Evolutionary conservation across 2,113 vertebrate genomes (phyloP), one percentile per base, ranked within the genome.

Genomic region (Myrmecophaga tridactyla): DNA sequence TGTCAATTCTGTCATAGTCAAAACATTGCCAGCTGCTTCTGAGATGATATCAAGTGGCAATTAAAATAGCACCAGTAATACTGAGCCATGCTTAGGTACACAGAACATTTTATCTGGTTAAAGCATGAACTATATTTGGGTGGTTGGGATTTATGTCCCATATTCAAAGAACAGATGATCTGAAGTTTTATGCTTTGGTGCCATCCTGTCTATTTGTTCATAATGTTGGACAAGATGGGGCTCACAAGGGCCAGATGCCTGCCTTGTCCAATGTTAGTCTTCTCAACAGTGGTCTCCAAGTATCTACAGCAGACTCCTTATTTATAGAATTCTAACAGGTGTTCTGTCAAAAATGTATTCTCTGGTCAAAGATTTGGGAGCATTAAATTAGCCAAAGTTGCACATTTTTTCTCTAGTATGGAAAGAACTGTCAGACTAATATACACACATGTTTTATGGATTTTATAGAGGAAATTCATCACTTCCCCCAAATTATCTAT

Each of bases 31-130:
- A 97, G 97, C 94, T 98, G 97, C 76, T 95, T 90, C 96, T 85
- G 53, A 90, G 86, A 96, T 23, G 43, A 75, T 97, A 97, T 97
- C 97, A 96, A 95, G 92, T 97, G 84, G 67, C 95, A 96, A 96
- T 97, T 96, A 97, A 97, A 97, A 98, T 97, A 98, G 95, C 41
- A 87, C 48, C 92, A 96, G 86, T 92, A 96, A 96, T 86, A 70
- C 88, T 76, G 72, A 9, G 17, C 75, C 90, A n/a, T 63, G 83
- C 51, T 93, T 86, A 91, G 90, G 58, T 72, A 80, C 67, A 96
- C 89, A 97, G 97, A 96, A 96, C 95, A 97, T 78, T 96, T 91
- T 96, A 94, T 96, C 94, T 95, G 69, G 43, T 73, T 80, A 96
- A 95, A 96, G 86, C 75, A 87, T 70, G 78, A 92, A 94, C 75